Percentiles rank a stretch among this genome's conserved stretches.
Evolutionary conservation across 2,113 vertebrate species (phyloP).

Genomic region (Mobula birostris): DNA sequence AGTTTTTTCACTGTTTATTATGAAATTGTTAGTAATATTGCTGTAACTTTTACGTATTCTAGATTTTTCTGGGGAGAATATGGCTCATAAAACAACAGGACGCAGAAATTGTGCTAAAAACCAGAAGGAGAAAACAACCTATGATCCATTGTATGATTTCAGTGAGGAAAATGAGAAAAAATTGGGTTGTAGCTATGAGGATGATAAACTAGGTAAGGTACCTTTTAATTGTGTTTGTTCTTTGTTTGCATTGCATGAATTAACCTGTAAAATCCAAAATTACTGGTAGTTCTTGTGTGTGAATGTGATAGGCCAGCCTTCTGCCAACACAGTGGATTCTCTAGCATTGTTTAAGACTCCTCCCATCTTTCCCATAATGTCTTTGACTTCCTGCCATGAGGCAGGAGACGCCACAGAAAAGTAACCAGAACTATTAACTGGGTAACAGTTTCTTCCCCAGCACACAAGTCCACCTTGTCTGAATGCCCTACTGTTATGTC

Average conservation of each 20-base stretch:
- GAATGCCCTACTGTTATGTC: too few species aligned
- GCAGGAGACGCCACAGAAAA: too few species aligned
- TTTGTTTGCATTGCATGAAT: not conserved
- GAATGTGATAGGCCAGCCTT: not conserved
- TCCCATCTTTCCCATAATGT: too few species aligned
- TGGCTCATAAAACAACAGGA: constrained; percentile 26
- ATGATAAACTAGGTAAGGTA: constrained; percentile 19
- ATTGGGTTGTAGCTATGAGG: constrained; percentile 16
- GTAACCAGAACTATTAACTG: too few species aligned
- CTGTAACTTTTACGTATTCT: not conserved
- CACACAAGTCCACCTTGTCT: too few species aligned
- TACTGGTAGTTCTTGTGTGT: not conserved
- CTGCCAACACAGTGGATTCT: not conserved
- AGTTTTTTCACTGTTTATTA: not conserved
- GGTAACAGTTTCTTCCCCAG: too few species aligned
- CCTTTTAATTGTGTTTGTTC: not conserved
- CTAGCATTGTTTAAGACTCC: not conserved
- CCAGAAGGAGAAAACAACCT: constrained; percentile 25
- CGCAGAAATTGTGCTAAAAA: constrained; percentile 26
- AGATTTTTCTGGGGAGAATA: not conserved
- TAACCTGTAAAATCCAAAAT: not conserved
- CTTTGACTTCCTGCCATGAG: too few species aligned
- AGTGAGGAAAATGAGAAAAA: constrained; percentile 4
- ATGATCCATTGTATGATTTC: constrained; percentile 6
- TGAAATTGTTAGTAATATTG: not conserved